Evolutionary conservation across 2,797 vertebrate species (phyloP).

Genomic region (Buceros bicornis): DNA sequence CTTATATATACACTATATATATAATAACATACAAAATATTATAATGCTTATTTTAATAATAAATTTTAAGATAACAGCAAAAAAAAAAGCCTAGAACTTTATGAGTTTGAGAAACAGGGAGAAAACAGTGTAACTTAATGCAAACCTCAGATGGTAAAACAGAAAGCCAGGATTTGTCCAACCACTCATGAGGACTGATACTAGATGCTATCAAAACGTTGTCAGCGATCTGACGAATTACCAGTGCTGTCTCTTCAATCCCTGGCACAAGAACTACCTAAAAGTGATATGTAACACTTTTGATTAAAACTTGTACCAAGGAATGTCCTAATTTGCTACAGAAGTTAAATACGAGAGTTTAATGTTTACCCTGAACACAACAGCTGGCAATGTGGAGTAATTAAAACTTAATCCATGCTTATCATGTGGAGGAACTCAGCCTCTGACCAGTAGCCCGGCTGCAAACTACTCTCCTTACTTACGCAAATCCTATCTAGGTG

Average conservation of each 20-base stretch:
- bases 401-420: not conserved
- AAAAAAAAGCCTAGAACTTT: not conserved
- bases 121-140: not conserved
- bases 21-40: not conserved
- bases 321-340: not conserved
- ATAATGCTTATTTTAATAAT: not conserved
- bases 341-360: not conserved
- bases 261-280: slow-evolving; percentile 88
- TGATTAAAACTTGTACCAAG: slow-evolving; percentile 3
- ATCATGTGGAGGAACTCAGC: not conserved
- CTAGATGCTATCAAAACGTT: slow-evolving; percentile 82
- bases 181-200: slow-evolving; percentile 81
- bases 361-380: not conserved
- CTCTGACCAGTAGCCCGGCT: not conserved
- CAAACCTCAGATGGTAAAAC: slow-evolving; percentile 87
- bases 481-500: not conserved
- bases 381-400: not conserved
- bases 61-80: not conserved
- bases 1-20: not conserved
- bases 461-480: not conserved
- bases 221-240: slow-evolving; percentile 89
- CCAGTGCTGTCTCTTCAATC: slow-evolving; percentile 81
- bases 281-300: slow-evolving; percentile 31
- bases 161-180: slow-evolving; percentile 90
- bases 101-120: not conserved